Evolutionary conservation across 2,888 invertebrate genomes (phyloP).

Genomic region (Acheta domesticus): DNA sequence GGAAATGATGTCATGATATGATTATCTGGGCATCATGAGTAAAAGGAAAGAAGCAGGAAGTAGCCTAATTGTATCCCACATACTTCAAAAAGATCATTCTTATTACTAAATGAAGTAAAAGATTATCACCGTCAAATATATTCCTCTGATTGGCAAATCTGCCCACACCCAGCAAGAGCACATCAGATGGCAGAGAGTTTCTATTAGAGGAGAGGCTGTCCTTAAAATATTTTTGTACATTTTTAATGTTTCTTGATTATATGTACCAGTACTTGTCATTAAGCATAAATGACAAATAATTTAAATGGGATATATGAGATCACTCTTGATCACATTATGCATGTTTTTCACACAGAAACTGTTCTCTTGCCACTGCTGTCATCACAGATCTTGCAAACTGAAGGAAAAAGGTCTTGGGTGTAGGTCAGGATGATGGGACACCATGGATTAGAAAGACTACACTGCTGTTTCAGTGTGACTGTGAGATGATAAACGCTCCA

Average conservation of each 20-base stretch:
- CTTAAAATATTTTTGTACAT: constrained; percentile 21
- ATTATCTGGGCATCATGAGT: not conserved
- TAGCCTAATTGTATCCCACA: constrained; percentile 26
- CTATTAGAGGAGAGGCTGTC: constrained; percentile 29
- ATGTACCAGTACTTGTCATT: constrained; percentile 18
- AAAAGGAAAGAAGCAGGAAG: constrained; percentile 24
- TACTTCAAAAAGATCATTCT: constrained; percentile 24
- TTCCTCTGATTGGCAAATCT: not conserved
- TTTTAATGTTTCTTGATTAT: not conserved
- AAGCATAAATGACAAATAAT: constrained; percentile 6
- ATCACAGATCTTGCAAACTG: constrained; percentile 18
- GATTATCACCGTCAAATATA: constrained; percentile 9
- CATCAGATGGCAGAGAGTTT: constrained; percentile 1
- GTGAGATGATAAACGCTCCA: constrained; percentile 87
- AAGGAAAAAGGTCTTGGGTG: constrained; percentile 18
- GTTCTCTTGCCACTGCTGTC: constrained; percentile 9
- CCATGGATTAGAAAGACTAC: constrained; percentile 50
- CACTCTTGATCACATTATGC: not conserved
- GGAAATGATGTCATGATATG: constrained; percentile 4
- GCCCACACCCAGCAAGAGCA: constrained; percentile 23
- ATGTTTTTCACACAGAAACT: not conserved
- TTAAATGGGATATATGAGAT: constrained; percentile 4
- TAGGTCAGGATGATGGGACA: constrained; percentile 23
- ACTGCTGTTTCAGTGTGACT: constrained; percentile 94
- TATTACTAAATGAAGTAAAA: not conserved